phyloP scores from a whole-genome alignment of 1,140 invertebrate genomes.

The Polyergus mexicanus region DNA sequence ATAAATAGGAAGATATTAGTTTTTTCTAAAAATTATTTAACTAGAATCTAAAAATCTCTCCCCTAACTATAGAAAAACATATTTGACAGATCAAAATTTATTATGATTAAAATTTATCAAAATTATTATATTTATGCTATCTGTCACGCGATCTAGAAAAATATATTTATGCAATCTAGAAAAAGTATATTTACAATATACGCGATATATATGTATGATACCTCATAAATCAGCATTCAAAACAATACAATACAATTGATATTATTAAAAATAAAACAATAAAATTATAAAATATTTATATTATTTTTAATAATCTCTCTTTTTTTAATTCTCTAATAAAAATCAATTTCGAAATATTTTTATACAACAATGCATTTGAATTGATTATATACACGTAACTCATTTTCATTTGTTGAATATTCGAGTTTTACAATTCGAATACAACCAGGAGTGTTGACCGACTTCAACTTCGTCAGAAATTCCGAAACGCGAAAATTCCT shows the following conservation, averaged over 20 bases:
- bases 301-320: not conserved
- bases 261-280: not conserved
- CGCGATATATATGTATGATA: not conserved
- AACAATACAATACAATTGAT: not conserved
- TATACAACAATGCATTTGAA: not conserved
- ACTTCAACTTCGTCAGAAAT: not conserved
- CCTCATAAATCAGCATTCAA: not conserved
- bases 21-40: not conserved
- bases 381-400: not conserved
- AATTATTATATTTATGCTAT: not conserved
- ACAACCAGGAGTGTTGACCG: not conserved
- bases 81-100: not conserved
- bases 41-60: not conserved
- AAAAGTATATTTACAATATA: not conserved
- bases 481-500: constrained; percentile 24
- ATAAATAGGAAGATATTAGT: constrained; percentile 7
- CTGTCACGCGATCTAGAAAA: not conserved
- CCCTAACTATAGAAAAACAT: not conserved
- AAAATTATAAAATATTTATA: not conserved
- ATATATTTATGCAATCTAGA: not conserved
- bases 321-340: not conserved
- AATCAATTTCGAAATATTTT: not conserved
- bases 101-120: not conserved
- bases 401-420: not conserved
- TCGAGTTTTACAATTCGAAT: too few species aligned